Evolutionary conservation across 2,888 invertebrate species (phyloP).

Genomic region (Oscheius onirici): DNA sequence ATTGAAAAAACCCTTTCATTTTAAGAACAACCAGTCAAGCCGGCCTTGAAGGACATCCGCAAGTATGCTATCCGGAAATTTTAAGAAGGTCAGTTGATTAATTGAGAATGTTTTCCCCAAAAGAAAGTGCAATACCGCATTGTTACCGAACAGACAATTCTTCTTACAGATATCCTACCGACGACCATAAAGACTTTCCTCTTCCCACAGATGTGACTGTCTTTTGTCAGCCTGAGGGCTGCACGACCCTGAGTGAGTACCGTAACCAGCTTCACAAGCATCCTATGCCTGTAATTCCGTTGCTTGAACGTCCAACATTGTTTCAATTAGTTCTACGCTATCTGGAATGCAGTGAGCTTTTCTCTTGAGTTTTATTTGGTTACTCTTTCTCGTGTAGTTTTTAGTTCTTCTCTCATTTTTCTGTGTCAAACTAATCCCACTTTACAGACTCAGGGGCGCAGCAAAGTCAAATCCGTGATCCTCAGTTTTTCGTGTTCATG

Average conservation of each 20-base stretch:
- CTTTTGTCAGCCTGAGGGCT: conserved; percentile 99
- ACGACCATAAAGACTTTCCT: conserved; percentile 84
- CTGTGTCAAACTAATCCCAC: neutral
- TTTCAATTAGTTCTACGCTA: conserved; percentile 25
- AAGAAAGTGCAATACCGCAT: too few relatives aligned
- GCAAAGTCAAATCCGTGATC: conserved; percentile 82
- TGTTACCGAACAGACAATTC: neutral
- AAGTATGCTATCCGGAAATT: conserved; percentile 56
- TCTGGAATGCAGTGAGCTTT: conserved; percentile 19
- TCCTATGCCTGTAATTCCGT: conserved; percentile 21
- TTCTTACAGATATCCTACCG: conserved; percentile 80
- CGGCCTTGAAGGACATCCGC: conserved; percentile 32
- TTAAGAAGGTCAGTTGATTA: conserved; percentile 45
- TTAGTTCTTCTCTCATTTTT: conserved; percentile 3
- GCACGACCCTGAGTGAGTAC: conserved; percentile 80
- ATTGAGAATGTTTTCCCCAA: too few relatives aligned
- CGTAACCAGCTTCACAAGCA: conserved; percentile 1
- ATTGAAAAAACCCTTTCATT: too few relatives aligned
- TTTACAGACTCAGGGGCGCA: conserved; percentile 70
- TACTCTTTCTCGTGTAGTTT: neutral
- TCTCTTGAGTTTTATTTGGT: conserved; percentile 20
- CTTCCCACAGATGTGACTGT: conserved; percentile 97
- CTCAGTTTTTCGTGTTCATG: conserved; percentile 91
- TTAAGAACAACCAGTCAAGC: conserved; percentile 37
- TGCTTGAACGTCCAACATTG: conserved; percentile 19